Evolutionary conservation across 2,797 vertebrate species (phyloP), one percentile per base, ranked within the genome.

Genomic region (Sebastes cheni): DNA sequence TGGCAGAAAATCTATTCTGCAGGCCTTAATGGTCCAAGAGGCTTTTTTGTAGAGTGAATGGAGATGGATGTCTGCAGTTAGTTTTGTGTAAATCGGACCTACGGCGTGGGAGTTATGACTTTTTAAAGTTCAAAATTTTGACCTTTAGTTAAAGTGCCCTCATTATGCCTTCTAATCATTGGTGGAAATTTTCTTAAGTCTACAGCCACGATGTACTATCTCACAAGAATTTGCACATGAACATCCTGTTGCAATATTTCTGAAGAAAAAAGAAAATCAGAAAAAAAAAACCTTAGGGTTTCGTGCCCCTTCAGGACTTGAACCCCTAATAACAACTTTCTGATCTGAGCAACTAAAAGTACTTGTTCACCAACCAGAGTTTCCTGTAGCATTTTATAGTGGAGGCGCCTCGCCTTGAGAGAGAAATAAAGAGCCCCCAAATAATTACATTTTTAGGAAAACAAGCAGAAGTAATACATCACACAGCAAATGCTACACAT

Each of bases 1-100:
- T 2, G 42, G 42, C 7, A 0, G 0, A 46, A 46, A 52, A 52
- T 50, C 16, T 50, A 52, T 8, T 52, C 18, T 52, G 0, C 18
- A 0, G 18, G 46, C 18, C 18, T 50, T 20, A 50, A 0, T 50
- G 46, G 18, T 50, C 18, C 18, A n/a, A 46, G 0, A 50, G 46
- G 3, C 2, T 52, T n/a, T 50, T 50, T 50, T 46, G 14, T 46
- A 4, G 18, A 52, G 18, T 52, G 18, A 50, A 52, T 0, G 8
- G 18, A 52, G 46, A 52, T n/a, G 46, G 46, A 50, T 50, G 46
- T 50, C 46, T 50, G 46, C 7, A 9, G 46, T 13, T 9, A 9
- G 46, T 50, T 50, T 50, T 50, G 18, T 50, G 18, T 50, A 50
- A 50, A 50, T 50, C 18, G 8, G 46, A 50, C 46, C 18, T 52